Evolutionary conservation across 1,140 invertebrate genomes (phyloP), one percentile per base, ranked within the genome.

Genomic region (Drosophila serrata): DNA sequence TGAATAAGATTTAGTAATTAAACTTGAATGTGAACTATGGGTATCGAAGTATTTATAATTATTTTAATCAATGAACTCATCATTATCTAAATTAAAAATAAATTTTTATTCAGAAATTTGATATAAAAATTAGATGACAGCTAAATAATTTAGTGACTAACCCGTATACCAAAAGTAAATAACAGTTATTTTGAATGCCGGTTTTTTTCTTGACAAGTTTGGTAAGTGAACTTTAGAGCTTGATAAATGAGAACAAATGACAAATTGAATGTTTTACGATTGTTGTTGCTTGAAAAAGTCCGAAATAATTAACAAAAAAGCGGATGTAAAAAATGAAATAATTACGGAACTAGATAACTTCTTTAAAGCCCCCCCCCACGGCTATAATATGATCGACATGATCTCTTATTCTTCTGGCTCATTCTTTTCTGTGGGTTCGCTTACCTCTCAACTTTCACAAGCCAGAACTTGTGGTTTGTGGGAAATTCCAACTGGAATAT

Each of bases 141-240:
- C 70, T 70, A 40, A 37, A 70, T 58, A 46, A 61, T 58, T 45
- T 27, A 68, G 43, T n/a, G 15, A 59, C 33, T 60, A 35, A 60
- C 33, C 8, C 13, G 29, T 51, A 35, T 42, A 48, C 33, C 13
- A 53, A 53, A 42, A 73, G 33, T 64, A 40, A 56, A 48, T 46
- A 64, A 40, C 42, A 79, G 62, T 62, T 31, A 64, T 58, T 73
- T 80, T 82, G 39, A 53, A 77, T 82, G 84, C 84, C 62, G 75
- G 59, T 76, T 82, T 82, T 62, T 62, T 48, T 68, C 46, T 61
- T 76, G 78, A 87, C 84, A 88, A 88, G 79, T 88, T 82, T 87
- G 79, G 84, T 87, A 87, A 87, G 82, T 87, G 46, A 77, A 80
- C 55, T 80, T 78, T 76, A 76, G 48, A 49, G 43, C 17, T 49